Evolutionary conservation across 2,797 vertebrate genomes (phyloP), one percentile per base, ranked within the genome.

Genomic region (Garrulus glandarius): DNA sequence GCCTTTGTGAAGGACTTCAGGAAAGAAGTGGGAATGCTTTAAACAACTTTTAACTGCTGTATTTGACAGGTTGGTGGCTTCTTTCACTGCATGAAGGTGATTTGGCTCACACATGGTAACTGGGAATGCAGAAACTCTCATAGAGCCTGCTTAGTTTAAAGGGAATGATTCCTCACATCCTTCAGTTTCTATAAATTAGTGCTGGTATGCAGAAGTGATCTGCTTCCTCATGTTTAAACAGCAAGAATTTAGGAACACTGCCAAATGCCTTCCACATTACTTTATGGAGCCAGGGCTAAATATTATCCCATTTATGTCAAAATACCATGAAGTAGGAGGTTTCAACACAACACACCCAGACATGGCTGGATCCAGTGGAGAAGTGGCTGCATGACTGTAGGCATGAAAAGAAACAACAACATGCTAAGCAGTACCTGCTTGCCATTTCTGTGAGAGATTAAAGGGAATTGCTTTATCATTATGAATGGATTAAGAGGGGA

Each of bases 201-300:
- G 39, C 60, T 83, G 82, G 79, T 46, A 69, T 75, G 87, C 84
- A 94, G 60, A 87, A 85, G 55, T 4, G 60, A 78, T 61, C 87
- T 93, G 79, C 76, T 92, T 87, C 89, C 87, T 94, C 36, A 11
- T 52, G 49, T 84, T 89, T 87, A 65, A 83, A 71, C 53, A 76
- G 68, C 72, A 91, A n/a, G 78, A 83, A 87, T 95, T 83, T 71
- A 57, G 94, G 94, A 94, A 64, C 1, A 0, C 69, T 92, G 93
- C 92, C 92, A 96, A 52, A 78, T 80, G 69, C 87, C 32, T 94
- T 93, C 71, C 76, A 32, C 39, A 23, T 93, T 85, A 75, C 68
- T 78, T 70, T 80, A 39, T 63, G 93, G 79, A 87, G 84, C 47
- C 69, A 52, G 65, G 75, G 44, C 78, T 80, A 61, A 89, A 59